Evolutionary conservation across 2,797 vertebrate genomes (phyloP), one percentile per base, ranked within the genome.

Genomic region (Cyprinodon diabolis): DNA sequence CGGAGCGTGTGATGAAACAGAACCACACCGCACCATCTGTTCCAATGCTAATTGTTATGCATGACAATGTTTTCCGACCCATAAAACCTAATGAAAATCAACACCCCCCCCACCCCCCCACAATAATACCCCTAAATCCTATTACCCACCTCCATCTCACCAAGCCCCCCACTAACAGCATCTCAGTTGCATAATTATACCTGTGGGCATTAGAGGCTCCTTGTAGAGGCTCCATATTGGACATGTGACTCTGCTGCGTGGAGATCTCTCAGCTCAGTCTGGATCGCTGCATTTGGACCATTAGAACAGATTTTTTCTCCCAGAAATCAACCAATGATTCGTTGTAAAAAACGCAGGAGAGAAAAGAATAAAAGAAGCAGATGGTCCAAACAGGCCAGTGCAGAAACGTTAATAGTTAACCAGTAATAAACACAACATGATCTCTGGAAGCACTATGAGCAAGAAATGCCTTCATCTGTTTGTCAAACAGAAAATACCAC

Each of bases 11-110:
- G 75, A 76, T n/a, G 47, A 74, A 82, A 89, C 89, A 81, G 72
- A 37, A 77, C 79, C 81, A 76, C 77, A 86, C 81, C 88, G 86
- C 74, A 80, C 92, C 95, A 95, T 95, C 94, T 95, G 93, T 87
- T 93, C 85, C 69, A 23, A 35, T n/a, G 43, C 87, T 94, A 93
- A 94, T 94, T 93, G 93, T 83, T 83, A 88, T 90, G 89, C 92
- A 87, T 89, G 87, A 92, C 90, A 84, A 76, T 89, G 90, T 94
- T 92, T 92, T 89, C 91, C 87, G 68, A 83, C 84, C 87, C 92
- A 93, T 93, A 92, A 94, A 94, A 87, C 83, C 82, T 91, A 91
- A 94, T 93, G 90, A 91, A 94, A 93, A 93, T 68, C 75, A 91
- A 90, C 88, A 81, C 90, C 91, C 90, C 84, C 56, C 40, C 81